Conservation (phyloP, 2,113 vertebrate species). For the Psittacula cyanocephala region DNA sequence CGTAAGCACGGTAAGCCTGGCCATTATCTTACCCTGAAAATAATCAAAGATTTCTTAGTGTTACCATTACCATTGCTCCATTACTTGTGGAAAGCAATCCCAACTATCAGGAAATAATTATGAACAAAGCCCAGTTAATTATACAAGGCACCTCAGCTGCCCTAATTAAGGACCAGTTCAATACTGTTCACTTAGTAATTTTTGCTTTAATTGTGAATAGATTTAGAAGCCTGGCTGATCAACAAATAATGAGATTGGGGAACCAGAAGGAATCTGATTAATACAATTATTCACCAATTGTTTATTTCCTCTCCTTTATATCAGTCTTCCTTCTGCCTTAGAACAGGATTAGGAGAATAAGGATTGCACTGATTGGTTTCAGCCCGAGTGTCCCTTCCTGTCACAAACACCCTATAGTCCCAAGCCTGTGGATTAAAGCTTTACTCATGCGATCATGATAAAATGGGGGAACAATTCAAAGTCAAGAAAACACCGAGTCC, state of each 20-base stretch:
- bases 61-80: conserved; percentile 38
- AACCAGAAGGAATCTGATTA: conserved; percentile 79
- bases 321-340: conserved; percentile 20
- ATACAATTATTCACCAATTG: conserved; percentile 76
- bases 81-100: conserved; percentile 68
- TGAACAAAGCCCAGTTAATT: conserved; percentile 79
- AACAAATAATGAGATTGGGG: conserved; percentile 77
- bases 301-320: conserved; percentile 76
- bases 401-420: neutral
- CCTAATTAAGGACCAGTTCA: conserved; percentile 77
- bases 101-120: conserved; percentile 75
- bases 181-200: conserved; percentile 69
- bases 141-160: conserved; percentile 69
- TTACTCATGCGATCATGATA: neutral
- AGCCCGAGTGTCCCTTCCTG: neutral
- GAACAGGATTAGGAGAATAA: neutral
- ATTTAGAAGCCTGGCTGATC: conserved; percentile 69
- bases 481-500: neutral
- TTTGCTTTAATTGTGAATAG: conserved; percentile 70
- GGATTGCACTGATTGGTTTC: neutral
- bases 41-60: conserved; percentile 57
- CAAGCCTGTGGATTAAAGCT: neutral
- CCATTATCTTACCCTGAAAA: conserved; percentile 21
- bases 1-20: conserved; percentile 13
- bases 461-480: neutral